phyloP scores from a whole-genome alignment of 2,888 invertebrate species.

The Portevinia maculata region DNA sequence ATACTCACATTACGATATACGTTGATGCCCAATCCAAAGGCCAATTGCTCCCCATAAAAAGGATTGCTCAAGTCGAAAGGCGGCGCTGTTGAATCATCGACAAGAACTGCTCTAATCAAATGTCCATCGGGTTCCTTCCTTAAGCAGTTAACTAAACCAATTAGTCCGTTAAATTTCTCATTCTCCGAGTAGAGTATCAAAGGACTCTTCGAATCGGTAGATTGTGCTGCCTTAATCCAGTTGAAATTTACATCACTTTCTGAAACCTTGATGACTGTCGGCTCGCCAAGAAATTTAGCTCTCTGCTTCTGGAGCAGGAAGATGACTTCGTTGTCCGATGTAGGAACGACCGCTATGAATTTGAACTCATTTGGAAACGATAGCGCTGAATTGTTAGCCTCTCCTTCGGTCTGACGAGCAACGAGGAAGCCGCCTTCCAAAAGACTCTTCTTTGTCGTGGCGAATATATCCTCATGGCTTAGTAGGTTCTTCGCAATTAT shows the following conservation, averaged over 20 bases:
- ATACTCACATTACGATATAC: slow-evolving; percentile 87
- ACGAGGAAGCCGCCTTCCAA: slow-evolving; percentile 86
- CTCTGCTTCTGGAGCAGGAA: slow-evolving; percentile 78
- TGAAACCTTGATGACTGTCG: slow-evolving; percentile 77
- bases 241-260: slow-evolving; percentile 77
- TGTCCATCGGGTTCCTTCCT: slow-evolving; percentile 93
- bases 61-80: slow-evolving; percentile 85
- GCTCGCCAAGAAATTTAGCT: slow-evolving; percentile 75
- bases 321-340: slow-evolving; percentile 77
- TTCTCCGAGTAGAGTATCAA: slow-evolving; percentile 88
- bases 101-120: slow-evolving; percentile 88
- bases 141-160: slow-evolving; percentile 96
- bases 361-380: slow-evolving; percentile 77
- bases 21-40: slow-evolving; percentile 93
- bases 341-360: slow-evolving; percentile 78
- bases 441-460: slow-evolving; percentile 83
- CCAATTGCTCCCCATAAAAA: slow-evolving; percentile 86
- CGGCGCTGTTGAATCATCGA: slow-evolving; percentile 86
- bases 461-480: slow-evolving; percentile 79
- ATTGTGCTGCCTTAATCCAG: slow-evolving; percentile 80
- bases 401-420: slow-evolving; percentile 80
- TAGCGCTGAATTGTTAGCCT: slow-evolving; percentile 80
- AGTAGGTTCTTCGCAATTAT: slow-evolving; percentile 78
- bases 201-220: slow-evolving; percentile 77
- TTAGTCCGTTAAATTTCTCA: slow-evolving; percentile 88